Evolutionary conservation across 1,140 invertebrate genomes (phyloP), one percentile per base, ranked within the genome.

Genomic region (Babylonia areolata): DNA sequence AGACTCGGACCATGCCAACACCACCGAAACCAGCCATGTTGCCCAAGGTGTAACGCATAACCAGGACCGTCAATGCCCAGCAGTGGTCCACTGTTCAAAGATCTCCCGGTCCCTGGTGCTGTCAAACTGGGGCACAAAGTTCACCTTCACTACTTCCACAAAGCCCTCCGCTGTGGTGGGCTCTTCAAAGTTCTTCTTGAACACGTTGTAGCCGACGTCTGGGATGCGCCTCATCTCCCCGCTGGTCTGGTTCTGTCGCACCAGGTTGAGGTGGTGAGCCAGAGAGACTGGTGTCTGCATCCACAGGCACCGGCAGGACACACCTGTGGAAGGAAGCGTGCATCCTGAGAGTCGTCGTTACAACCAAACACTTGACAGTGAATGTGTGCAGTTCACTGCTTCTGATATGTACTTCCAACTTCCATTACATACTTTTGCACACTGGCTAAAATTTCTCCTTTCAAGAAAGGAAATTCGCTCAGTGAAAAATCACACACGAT

Each of bases 251-350:
- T 96, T 97, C 23, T 98, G 94, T 92, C 97, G 96, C 42, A 98
- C 95, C 92, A 97, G 98, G 93, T 96, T 97, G 90, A 98, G 97
- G 93, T 99, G 99, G 91, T 99, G 98, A 0, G 97, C 96, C 87
- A 98, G 97, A 20, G 96, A 95, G 2, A 96, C 93, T 28, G 95
- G 95, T 0, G 96, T 96, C 69, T 95, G 95, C 96, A 99, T 97
- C 3, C 97, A 92, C 89, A 98, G 97, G 94, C 98, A 98, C 82
- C 98, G 95, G 89, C 96, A 96, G n/a, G 96, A 94, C 46, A 98
- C 93, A 0, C 96, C 92, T 93, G 77, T 33, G 75, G 77, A 51
- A 20, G 35, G 84, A 84, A 73, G 33, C 54, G 37, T 35, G 35
- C 69, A 71, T n/a, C n/a, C n/a, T n/a, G n/a, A n/a, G n/a, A n/a